Conservation (phyloP, 2,113 vertebrate species). For the Clarias gariepinus region DNA sequence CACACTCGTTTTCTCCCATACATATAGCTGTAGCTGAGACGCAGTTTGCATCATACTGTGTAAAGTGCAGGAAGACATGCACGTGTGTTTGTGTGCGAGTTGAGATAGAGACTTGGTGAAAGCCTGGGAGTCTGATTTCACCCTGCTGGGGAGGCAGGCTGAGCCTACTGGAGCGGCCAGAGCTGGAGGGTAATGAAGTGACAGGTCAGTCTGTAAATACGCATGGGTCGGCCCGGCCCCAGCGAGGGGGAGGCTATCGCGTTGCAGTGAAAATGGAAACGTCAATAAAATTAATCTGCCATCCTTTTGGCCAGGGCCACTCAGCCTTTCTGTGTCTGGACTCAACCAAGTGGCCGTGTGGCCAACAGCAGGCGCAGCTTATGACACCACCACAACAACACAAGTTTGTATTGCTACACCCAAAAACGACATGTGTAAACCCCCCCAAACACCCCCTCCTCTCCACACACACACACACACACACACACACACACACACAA, state of each 20-base stretch:
- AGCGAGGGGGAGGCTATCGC: constrained; percentile 88
- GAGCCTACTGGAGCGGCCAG: constrained; percentile 83
- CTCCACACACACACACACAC: constrained; percentile 37
- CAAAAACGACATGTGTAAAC: constrained; percentile 37
- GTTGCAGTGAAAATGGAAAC: constrained; percentile 99
- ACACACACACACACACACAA: constrained; percentile 37
- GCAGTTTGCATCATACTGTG: constrained; percentile 2
- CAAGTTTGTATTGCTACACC: constrained; percentile 27
- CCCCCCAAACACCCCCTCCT: constrained; percentile 43
- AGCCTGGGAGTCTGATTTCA: constrained; percentile 84
- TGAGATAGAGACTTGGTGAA: constrained; percentile 55
- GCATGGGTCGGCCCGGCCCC: constrained; percentile 85
- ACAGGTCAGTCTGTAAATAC: constrained; percentile 98
- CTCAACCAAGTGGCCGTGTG: constrained; percentile 55
- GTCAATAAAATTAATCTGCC: constrained; percentile 99
- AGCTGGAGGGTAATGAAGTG: constrained; percentile 91
- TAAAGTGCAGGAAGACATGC: constrained; percentile 3
- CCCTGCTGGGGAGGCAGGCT: constrained; percentile 85
- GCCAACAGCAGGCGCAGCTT: constrained; percentile 71
- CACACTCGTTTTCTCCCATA: background rate
- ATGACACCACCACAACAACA: constrained; percentile 65
- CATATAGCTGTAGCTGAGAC: background rate
- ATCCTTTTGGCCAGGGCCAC: constrained; percentile 88
- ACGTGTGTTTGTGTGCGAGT: background rate
- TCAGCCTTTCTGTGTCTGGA: constrained; percentile 63